Conservation (phyloP, 2,797 vertebrate species). For the Calcarius lapponicus region DNA sequence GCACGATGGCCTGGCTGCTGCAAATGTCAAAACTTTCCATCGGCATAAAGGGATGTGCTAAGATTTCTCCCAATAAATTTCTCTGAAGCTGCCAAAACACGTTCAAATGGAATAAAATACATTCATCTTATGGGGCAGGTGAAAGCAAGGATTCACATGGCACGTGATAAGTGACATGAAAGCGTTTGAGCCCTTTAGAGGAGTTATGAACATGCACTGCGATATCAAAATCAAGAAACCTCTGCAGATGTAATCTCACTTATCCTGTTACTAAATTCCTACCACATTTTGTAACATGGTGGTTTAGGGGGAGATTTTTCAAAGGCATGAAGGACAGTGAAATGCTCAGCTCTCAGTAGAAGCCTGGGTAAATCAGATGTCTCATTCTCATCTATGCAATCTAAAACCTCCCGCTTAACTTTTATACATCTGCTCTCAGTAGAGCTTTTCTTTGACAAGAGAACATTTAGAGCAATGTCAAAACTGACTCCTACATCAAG, state of each 20-base stretch:
- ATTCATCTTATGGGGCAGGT: not conserved
- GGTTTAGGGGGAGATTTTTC: slow-evolving; percentile 23
- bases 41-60: not conserved
- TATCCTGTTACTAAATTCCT: not conserved
- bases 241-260: not conserved
- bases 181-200: not conserved
- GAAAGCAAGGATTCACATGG: not conserved
- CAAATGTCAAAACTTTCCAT: not conserved
- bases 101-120: not conserved
- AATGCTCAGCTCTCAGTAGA: slow-evolving; percentile 22
- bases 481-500: slow-evolving; percentile 65
- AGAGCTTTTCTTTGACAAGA: slow-evolving; percentile 51
- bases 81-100: not conserved
- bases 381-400: slow-evolving; percentile 46
- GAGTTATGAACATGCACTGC: accelerated
- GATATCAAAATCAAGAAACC: not conserved
- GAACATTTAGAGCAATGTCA: slow-evolving; percentile 66
- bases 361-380: slow-evolving; percentile 48
- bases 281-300: not conserved
- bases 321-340: slow-evolving; percentile 27
- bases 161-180: not conserved
- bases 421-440: slow-evolving; percentile 46
- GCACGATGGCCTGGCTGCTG: not conserved
- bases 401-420: slow-evolving; percentile 51
- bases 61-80: not conserved